Base-by-base conservation (phyloP, 2,797 vertebrate genomes). In the Acrocephalus scirpaceus region DNA sequence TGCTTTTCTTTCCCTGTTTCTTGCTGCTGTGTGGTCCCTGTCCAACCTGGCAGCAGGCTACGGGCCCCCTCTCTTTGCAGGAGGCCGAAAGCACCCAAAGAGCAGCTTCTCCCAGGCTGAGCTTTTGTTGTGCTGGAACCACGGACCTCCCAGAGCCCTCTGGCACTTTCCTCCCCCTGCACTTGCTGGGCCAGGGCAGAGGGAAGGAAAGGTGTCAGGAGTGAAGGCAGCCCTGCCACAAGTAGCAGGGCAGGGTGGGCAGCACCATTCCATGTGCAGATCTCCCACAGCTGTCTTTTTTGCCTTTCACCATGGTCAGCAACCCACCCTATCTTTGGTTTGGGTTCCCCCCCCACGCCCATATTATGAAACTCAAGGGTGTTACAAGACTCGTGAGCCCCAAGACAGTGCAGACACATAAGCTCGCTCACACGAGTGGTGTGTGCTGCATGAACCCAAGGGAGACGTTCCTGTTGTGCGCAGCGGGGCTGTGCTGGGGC, bases 331-430 rank as follows among this genome's bases (percentile, higher is more conserved):
- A 6, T 7, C 13, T 36, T 38, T 11, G 23, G 3, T 8, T 57
- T 75, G n/a, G 7, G 7, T 1, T 4, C 1, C 8, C 2, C 8
- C 2, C 0, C 0, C 1, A 0, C 2, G 1, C 3, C 11, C 16
- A 7, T 0, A 17, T 22, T 6, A 13, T 18, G 19, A 54, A 44
- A 65, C 8, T 29, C 32, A 15, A 19, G 15, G 7, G 0, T 70
- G 15, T 34, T 42, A 23, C 5, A 18, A 22, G 65, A 66, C 17
- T 21, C 0, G 0, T 6, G 19, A 17, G 15, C 14, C 40, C 18
- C 58, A 15, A 10, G 21, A 16, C 30, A 16, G 25, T 0, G 3
- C 40, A 45, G 78, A 18, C 1, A 2, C 5, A 3, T 14, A 5
- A 19, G 9, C 22, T 45, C 3, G 0, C 42, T 65, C 5, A 3